Conservation (phyloP, 2,888 invertebrate species). For the Protodeltote pygarga region DNA sequence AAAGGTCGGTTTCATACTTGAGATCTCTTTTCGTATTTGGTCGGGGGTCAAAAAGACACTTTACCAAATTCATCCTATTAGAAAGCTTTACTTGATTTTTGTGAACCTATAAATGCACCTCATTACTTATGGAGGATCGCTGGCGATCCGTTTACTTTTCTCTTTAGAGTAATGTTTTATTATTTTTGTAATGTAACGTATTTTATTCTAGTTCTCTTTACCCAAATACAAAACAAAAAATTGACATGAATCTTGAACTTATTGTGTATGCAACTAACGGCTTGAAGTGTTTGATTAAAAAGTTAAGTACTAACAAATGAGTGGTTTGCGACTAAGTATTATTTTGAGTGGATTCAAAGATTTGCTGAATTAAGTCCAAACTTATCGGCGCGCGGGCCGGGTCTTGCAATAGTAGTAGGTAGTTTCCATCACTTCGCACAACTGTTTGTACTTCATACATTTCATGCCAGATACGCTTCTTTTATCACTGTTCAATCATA, state of each 20-base stretch:
- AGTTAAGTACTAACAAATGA: conserved; percentile 81
- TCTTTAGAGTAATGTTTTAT: conserved; percentile 79
- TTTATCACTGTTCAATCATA: conserved; percentile 50
- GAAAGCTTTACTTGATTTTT: conserved; percentile 77
- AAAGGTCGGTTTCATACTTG: conserved; percentile 38
- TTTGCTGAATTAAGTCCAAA: conserved; percentile 56
- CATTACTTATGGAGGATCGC: conserved; percentile 82
- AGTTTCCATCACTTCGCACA: conserved; percentile 73
- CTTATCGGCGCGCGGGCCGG: conserved; percentile 72
- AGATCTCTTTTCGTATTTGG: conserved; percentile 46
- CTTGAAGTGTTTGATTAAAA: conserved; percentile 79
- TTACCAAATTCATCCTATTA: conserved; percentile 70
- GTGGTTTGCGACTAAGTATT: conserved; percentile 80
- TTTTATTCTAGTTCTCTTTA: conserved; percentile 72
- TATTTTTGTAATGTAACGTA: conserved; percentile 70
- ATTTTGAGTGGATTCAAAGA: conserved; percentile 66
- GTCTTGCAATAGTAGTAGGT: conserved; percentile 79
- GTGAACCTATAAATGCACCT: conserved; percentile 80
- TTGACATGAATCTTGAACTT: conserved; percentile 69
- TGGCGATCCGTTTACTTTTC: conserved; percentile 83
- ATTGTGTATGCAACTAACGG: conserved; percentile 81
- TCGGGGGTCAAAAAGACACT: conserved; percentile 63
- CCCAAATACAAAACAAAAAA: conserved; percentile 61
- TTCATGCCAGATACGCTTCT: conserved; percentile 46
- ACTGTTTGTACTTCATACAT: conserved; percentile 58